Evolutionary conservation across 2,888 invertebrate genomes (phyloP), one percentile per base, ranked within the genome.

Genomic region (Lymantria monacha): DNA sequence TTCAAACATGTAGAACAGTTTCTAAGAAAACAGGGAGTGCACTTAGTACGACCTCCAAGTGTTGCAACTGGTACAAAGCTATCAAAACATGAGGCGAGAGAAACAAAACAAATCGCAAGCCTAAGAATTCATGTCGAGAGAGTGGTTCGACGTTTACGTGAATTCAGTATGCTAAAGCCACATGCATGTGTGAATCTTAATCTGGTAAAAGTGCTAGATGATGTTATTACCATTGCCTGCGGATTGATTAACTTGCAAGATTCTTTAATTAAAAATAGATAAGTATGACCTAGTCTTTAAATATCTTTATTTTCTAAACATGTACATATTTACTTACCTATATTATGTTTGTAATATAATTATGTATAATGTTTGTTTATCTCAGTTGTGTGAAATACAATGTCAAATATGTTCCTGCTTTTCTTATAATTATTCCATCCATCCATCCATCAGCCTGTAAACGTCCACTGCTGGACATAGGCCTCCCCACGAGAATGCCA

Each of bases 91-190:
- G 51, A 51, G 12, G 51, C 40, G 0, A 40, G 9, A 11, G n/a
- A 43, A 46, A 50, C 46, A n/a, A 46, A 50, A 46, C 37, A 42
- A 15, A 49, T 53, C 10, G 46, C 53, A 10, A 49, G 53, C 30
- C 45, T 50, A 11, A 14, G 50, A 38, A 50, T 54, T n/a, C 54
- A 50, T n/a, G 15, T 54, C 0, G 54, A 50, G 22, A n/a, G 50
- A n/a, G 48, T 50, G 3, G 46, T 53, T 30, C 3, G 53, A 9
- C 44, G 53, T 3, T 7, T 30, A 30, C 30, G 30, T 7, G 30
- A 30, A 30, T 30, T 30, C 30, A 7, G 7, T 7, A 9, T 22
- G 22, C 11, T 42, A 22, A 42, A 42, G 42, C 42, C 22, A 7
- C 42, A 42, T 42, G 15, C 42, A 0, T 22, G 22, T 22, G 30